Percentiles rank a stretch among this genome's conserved stretches.
Conservation (phyloP, 1,140 invertebrate genomes). For the Eriosoma lanigerum region DNA sequence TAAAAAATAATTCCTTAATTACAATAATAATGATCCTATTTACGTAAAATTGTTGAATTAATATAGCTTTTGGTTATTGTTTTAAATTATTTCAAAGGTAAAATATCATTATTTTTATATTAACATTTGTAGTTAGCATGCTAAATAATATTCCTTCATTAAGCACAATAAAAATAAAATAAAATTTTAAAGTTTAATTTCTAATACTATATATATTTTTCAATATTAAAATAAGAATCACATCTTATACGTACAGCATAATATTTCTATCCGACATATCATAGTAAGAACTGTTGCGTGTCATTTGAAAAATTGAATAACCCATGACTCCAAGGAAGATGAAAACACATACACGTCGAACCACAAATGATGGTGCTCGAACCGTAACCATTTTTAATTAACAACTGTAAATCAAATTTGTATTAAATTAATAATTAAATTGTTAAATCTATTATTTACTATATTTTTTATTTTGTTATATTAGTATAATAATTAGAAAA, state of each 20-base stretch:
- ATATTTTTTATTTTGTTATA: no score
- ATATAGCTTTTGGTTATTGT: no score
- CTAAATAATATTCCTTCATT: no score
- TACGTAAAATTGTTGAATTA: no score
- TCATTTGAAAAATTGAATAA: constrained; percentile 47
- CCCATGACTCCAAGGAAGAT: constrained; percentile 32
- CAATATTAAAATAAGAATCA: background rate
- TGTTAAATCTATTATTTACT: no score
- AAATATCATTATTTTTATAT: no score
- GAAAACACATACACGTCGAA: constrained; percentile 13
- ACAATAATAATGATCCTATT: no score
- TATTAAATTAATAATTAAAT: background rate
- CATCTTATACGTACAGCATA: constrained; percentile 25
- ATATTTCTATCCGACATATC: constrained; percentile 31
- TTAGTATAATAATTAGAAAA: no score
- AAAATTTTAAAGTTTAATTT: background rate
- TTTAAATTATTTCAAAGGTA: no score
- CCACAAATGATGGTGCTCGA: constrained; percentile 18
- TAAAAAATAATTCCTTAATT: no score
- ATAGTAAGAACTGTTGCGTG: constrained; percentile 21
- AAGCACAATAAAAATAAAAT: no score
- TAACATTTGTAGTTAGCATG: no score
- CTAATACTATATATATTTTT: background rate
- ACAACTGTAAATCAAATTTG: background rate
- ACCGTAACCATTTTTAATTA: constrained; percentile 25